phyloP scores from a whole-genome alignment of 2,797 vertebrate genomes.

The Bryconaethiops microstoma region DNA sequence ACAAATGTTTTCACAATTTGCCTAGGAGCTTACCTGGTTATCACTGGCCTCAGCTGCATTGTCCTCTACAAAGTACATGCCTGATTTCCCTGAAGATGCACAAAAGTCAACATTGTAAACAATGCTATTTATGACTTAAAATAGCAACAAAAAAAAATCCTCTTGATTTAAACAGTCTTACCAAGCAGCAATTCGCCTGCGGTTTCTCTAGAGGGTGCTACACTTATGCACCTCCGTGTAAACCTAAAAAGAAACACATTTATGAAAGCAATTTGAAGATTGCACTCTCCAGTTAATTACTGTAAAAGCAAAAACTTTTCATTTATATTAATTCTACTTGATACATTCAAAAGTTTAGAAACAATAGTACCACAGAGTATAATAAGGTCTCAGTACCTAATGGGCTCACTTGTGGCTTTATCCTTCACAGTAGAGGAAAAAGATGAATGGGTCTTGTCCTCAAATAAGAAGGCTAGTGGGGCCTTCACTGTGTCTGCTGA shows the following conservation, averaged over 20 bases:
- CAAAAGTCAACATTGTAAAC: slow-evolving; percentile 33
- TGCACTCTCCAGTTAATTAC: neutral
- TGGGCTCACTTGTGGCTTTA: slow-evolving; percentile 97
- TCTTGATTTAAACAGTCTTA: slow-evolving; percentile 66
- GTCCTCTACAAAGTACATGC: slow-evolving; percentile 99
- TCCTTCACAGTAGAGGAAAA: slow-evolving; percentile 98
- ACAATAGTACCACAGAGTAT: neutral
- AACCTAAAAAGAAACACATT: slow-evolving; percentile 78
- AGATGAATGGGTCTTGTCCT: slow-evolving; percentile 96
- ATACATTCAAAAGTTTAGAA: neutral
- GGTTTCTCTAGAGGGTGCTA: slow-evolving; percentile 95
- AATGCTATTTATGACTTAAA: slow-evolving; percentile 1
- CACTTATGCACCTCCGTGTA: slow-evolving; percentile 92
- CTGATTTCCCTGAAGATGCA: slow-evolving; percentile 87
- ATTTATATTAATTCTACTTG: neutral
- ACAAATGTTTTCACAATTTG: neutral
- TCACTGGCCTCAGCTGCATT: slow-evolving; percentile 89
- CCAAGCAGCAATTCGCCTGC: slow-evolving; percentile 92
- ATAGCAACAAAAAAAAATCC: neutral
- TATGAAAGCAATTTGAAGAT: neutral
- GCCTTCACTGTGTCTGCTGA: slow-evolving; percentile 83
- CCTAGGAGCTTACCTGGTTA: slow-evolving; percentile 78
- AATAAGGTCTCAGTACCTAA: slow-evolving; percentile 79
- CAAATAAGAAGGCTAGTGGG: slow-evolving; percentile 92
- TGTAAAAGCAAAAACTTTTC: neutral